Evolutionary conservation across 2,888 invertebrate genomes (phyloP).

Genomic region (Ormyrus labotus): DNA sequence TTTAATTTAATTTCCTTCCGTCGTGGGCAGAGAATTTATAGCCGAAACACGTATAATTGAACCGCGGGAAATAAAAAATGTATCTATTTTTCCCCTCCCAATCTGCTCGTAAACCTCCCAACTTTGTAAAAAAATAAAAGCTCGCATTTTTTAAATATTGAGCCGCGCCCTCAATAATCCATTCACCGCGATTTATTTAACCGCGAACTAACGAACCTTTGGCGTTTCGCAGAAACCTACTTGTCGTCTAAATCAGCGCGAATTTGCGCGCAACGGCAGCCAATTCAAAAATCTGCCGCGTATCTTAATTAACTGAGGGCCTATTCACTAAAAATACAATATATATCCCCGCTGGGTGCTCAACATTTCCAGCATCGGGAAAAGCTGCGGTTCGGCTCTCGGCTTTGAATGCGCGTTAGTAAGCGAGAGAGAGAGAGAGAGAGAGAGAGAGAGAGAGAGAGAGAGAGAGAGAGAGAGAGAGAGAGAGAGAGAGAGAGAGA

Average conservation of each 20-base stretch:
- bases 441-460: too few relatives aligned
- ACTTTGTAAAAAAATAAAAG: neutral
- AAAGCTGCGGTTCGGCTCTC: too few relatives aligned
- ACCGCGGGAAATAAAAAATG: neutral
- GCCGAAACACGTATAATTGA: neutral
- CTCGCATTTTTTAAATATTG: neutral
- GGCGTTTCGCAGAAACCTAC: neutral
- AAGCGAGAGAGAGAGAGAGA: too few relatives aligned
- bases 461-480: too few relatives aligned
- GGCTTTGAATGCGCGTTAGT: too few relatives aligned
- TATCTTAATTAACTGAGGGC: slow-evolving; percentile 40
- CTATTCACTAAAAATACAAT: slow-evolving; percentile 36
- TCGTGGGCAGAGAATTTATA: neutral
- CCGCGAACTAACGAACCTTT: too few relatives aligned
- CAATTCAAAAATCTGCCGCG: neutral
- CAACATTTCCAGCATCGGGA: neutral
- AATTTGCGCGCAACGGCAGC: neutral
- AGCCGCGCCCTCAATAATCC: neutral
- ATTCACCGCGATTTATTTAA: neutral
- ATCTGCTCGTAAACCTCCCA: neutral
- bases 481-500: too few relatives aligned
- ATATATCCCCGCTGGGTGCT: neutral
- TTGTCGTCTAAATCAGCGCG: neutral
- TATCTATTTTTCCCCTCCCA: neutral
- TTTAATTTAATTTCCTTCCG: slow-evolving; percentile 32